Conservation (phyloP, 2,797 vertebrate species). For the Epinephelus coioides region DNA sequence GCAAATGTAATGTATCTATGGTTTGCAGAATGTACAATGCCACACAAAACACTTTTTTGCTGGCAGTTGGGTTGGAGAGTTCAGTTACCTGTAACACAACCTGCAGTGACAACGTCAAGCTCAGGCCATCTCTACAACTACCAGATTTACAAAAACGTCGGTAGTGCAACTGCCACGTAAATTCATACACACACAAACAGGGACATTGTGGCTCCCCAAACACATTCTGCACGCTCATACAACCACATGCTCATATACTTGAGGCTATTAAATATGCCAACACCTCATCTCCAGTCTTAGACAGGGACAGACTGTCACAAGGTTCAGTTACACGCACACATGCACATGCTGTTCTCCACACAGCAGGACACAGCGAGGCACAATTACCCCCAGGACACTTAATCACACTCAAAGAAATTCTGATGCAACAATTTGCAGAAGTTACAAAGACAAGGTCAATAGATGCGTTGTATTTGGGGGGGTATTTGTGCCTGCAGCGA, state of each 20-base stretch:
- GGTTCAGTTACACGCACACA: slow-evolving; percentile 49
- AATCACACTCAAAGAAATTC: slow-evolving; percentile 61
- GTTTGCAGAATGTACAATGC: too few relatives aligned
- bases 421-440: slow-evolving; percentile 69
- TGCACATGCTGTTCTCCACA: slow-evolving; percentile 50
- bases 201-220: slow-evolving; percentile 23
- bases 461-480: slow-evolving; percentile 45
- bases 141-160: slow-evolving; percentile 1
- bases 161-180: neutral
- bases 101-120: slow-evolving; percentile 35
- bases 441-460: slow-evolving; percentile 70
- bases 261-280: slow-evolving; percentile 66
- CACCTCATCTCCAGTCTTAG: slow-evolving; percentile 62
- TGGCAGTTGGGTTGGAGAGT: too few relatives aligned
- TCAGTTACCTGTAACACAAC: slow-evolving; percentile 15
- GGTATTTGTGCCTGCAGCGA: slow-evolving; percentile 44
- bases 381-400: slow-evolving; percentile 54
- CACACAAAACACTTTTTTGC: too few relatives aligned
- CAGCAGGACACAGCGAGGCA: slow-evolving; percentile 50
- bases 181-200: slow-evolving; percentile 1
- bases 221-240: slow-evolving; percentile 17
- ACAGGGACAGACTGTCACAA: slow-evolving; percentile 61
- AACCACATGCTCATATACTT: slow-evolving; percentile 47
- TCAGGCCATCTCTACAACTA: slow-evolving; percentile 22
- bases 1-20: too few relatives aligned